Conservation (phyloP, 2,797 vertebrate genomes). For the Sphaeramia orbicularis region DNA sequence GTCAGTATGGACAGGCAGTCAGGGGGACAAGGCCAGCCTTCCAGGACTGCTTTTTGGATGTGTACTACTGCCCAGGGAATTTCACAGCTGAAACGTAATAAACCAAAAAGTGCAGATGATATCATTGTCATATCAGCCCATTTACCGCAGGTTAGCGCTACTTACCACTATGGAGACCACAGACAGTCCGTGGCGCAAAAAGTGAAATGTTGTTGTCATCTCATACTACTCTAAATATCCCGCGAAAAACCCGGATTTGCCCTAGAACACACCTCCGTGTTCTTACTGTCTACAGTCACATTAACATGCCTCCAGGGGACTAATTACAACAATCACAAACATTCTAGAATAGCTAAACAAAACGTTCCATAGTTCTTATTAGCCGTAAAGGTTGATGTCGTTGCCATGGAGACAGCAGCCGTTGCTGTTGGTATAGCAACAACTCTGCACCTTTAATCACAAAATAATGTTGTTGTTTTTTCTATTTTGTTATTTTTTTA, state of each 20-base stretch:
- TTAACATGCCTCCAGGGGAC: too few species aligned
- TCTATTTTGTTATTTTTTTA: too few species aligned
- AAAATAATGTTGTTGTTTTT: neutral
- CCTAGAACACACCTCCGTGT: too few species aligned
- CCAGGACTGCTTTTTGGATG: constrained; percentile 10
- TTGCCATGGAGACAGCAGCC: constrained; percentile 52
- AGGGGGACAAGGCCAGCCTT: constrained; percentile 20
- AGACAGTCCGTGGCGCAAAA: neutral
- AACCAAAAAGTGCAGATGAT: constrained; percentile 1
- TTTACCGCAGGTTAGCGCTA: neutral
- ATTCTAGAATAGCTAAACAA: neutral
- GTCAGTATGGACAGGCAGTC: constrained; percentile 43
- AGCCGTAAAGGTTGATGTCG: constrained; percentile 14
- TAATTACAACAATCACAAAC: neutral
- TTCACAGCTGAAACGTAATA: constrained; percentile 19
- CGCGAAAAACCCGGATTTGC: too few species aligned
- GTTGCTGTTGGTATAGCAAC: neutral
- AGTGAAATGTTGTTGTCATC: neutral
- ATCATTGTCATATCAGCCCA: neutral
- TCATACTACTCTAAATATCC: neutral
- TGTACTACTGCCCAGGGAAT: neutral
- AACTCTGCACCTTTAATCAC: neutral
- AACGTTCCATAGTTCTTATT: neutral
- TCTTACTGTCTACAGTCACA: too few species aligned
- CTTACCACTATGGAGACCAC: too few species aligned